Evolutionary conservation across 2,797 vertebrate genomes (phyloP), one percentile per base, ranked within the genome.

Genomic region (Halcyon chelicuti): DNA sequence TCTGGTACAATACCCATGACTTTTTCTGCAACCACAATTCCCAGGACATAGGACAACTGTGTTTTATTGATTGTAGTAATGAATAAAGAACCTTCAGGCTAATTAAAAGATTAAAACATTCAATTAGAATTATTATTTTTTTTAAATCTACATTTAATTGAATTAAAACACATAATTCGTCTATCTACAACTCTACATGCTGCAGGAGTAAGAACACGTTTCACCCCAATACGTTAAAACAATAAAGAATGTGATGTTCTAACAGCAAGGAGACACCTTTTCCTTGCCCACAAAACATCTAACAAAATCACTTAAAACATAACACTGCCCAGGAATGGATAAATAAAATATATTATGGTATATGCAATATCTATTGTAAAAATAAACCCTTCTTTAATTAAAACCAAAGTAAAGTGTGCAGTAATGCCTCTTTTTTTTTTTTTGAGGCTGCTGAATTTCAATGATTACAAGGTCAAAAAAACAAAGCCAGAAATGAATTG

Each of bases 1-100:
- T 97, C 98, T 29, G 99, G 99, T 72, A 99, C 98, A 78, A 99
- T 98, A 65, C 98, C 97, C 63, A 99, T 97, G 87, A 99, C 96
- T 95, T 98, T 98, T 97, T 99, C 99, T 29, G 99, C 98, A 70
- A 98, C 97, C 28, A 99, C 96, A 87, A 99, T 99, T 68, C 97
- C 99, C 97, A 99, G 94, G 37, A 95, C 73, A n/a, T 99, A 99
- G 12, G 99, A 99, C 85, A 99, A 96, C 57, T 98, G 98, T 57
- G 99, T 99, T 98, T 98, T 99, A 97, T 99, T 99, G 90, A 99
- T 97, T 74, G 99, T 99, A 14, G 99, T 99, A 96, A 99, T 98
- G 96, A 99, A 99, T 91, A 99, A 98, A 52, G 99, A 99, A 60
- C 99, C 99, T 51, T 98, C 98, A 0, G 98, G 99, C 99, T 99